phyloP scores from a whole-genome alignment of 2,113 vertebrate genomes.

The Pygoscelis antarcticus region DNA sequence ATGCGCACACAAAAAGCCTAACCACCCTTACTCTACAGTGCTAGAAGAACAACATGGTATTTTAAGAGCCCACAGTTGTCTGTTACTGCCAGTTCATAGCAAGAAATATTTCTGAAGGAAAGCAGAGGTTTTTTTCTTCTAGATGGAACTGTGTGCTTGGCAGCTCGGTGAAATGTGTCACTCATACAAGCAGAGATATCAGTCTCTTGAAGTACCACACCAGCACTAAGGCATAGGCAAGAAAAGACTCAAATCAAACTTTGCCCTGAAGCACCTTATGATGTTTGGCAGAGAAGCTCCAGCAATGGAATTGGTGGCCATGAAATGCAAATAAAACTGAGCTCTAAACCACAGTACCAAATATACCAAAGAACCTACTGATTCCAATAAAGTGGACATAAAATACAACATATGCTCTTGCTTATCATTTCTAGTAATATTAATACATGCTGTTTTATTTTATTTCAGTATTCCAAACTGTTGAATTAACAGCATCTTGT shows the following conservation, averaged over 20 bases:
- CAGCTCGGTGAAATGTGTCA: background rate
- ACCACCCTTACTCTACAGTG: background rate
- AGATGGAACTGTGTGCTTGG: background rate
- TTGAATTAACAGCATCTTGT: background rate
- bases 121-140: background rate
- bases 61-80: background rate
- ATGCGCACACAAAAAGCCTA: background rate
- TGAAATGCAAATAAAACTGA: background rate
- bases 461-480: background rate
- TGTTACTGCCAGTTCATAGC: background rate
- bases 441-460: background rate
- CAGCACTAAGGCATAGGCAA: background rate
- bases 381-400: background rate
- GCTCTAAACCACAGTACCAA: background rate
- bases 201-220: background rate
- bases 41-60: background rate
- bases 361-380: background rate
- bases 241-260: background rate
- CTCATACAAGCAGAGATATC: background rate
- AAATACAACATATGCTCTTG: background rate
- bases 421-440: background rate
- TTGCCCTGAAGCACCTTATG: background rate
- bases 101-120: background rate
- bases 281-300: background rate
- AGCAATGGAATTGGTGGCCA: background rate